Evolutionary conservation across 2,888 invertebrate species (phyloP).

Genomic region (Diloba caeruleocephala): DNA sequence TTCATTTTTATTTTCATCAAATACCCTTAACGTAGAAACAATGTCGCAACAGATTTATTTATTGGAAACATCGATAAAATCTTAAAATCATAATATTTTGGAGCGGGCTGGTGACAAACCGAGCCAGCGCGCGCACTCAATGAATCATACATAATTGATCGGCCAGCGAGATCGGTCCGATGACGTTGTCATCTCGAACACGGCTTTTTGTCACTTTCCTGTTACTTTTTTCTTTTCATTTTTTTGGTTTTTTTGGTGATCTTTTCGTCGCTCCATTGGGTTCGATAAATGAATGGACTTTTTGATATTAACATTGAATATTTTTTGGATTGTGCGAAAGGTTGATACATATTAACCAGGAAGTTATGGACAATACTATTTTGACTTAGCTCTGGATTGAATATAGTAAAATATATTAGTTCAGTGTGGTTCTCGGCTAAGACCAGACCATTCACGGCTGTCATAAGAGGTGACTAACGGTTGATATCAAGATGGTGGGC

Average conservation of each 20-base stretch:
- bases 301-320: conserved; percentile 25
- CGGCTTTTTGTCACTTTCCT: conserved; percentile 75
- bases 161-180: conserved; percentile 60
- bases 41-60: conserved; percentile 55
- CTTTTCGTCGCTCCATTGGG: conserved; percentile 52
- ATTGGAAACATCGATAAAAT: conserved; percentile 71
- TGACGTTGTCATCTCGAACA: conserved; percentile 73
- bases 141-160: conserved; percentile 87
- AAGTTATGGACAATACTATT: background rate
- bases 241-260: conserved; percentile 33
- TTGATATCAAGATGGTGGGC: too few species aligned
- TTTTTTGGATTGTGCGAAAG: conserved; percentile 5
- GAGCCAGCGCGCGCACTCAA: conserved; percentile 73
- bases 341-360: background rate
- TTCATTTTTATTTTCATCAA: conserved; percentile 27
- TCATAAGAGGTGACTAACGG: too few species aligned
- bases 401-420: too few species aligned
- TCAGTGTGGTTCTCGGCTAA: too few species aligned
- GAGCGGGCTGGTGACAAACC: conserved; percentile 63
- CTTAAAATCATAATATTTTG: conserved; percentile 86
- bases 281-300: conserved; percentile 55
- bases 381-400: too few species aligned
- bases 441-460: too few species aligned
- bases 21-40: conserved; percentile 48
- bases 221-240: conserved; percentile 38